These are phyloP conservation scores for Chelonoidis abingdonii DNA, from an alignment of 2,113 vertebrate species.

Conservation along the genomic window DNA sequence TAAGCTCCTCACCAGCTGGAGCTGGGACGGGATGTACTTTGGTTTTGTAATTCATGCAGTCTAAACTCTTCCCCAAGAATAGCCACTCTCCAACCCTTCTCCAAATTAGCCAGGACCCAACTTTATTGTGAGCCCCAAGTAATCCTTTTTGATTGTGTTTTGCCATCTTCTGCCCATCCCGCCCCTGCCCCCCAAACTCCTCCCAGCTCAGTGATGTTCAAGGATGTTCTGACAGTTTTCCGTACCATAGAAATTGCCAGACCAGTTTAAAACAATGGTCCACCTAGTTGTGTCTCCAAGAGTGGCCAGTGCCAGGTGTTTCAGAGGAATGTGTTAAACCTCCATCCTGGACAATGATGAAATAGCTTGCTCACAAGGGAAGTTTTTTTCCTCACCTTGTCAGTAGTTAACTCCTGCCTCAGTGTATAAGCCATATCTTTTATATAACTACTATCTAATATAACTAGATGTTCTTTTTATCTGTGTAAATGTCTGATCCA, in stretches of 20 bases:
- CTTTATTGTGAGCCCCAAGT: no score
- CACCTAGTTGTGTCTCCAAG: background rate
- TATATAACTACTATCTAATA: background rate
- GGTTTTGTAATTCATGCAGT: background rate
- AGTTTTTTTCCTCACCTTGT: background rate
- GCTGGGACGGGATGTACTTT: background rate
- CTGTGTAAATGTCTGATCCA: slow-evolving; percentile 4
- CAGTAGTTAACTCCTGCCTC: background rate
- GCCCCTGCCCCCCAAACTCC: no score
- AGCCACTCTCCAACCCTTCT: background rate
- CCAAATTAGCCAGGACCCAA: background rate
- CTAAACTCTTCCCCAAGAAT: background rate
- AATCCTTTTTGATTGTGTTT: no score
- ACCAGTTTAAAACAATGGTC: background rate
- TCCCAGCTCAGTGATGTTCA: background rate
- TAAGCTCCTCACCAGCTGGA: background rate
- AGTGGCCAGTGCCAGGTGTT: background rate
- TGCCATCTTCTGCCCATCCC: no score
- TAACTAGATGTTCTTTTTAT: background rate
- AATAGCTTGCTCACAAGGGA: slow-evolving; percentile 4
- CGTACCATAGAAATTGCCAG: background rate
- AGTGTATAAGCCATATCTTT: background rate
- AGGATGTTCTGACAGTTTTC: no score
- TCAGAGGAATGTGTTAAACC: background rate
- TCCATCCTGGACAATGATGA: background rate